Percentiles rank a stretch among this genome's conserved stretches.
Conservation (phyloP, 2,797 vertebrate species). For the Morus bassanus region DNA sequence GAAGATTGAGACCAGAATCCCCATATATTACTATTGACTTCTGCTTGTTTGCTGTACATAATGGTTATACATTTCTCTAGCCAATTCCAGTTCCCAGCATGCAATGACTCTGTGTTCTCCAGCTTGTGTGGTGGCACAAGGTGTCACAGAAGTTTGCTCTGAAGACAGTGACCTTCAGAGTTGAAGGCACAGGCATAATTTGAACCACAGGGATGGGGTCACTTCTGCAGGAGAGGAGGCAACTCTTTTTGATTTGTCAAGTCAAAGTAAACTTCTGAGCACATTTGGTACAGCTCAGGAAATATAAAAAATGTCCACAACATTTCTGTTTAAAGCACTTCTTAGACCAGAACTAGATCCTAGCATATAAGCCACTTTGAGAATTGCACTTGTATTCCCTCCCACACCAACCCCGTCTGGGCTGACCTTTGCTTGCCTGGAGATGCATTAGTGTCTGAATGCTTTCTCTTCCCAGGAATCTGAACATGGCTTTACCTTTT, state of each 20-base stretch:
- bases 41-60: background rate
- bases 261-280: background rate
- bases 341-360: background rate
- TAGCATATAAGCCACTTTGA: background rate
- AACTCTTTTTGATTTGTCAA: background rate
- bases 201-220: background rate
- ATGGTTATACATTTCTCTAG: background rate
- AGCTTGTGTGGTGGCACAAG: background rate
- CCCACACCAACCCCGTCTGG: accelerated
- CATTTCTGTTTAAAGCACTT: background rate
- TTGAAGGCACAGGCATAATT: background rate
- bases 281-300: background rate
- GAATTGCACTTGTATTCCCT: background rate
- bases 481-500: background rate
- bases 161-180: background rate
- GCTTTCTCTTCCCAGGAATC: background rate
- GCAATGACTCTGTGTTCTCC: background rate
- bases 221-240: background rate
- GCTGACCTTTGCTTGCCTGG: background rate
- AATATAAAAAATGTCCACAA: background rate
- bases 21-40: background rate
- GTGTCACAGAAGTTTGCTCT: background rate
- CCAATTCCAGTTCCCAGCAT: background rate
- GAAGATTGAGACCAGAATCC: background rate
- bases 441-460: background rate